A percentile compares a stretch with the other conserved stretches of the same genome.
phyloP scores from a whole-genome alignment of 92 coral and sea anemone species.

The Palythoa grandis region DNA sequence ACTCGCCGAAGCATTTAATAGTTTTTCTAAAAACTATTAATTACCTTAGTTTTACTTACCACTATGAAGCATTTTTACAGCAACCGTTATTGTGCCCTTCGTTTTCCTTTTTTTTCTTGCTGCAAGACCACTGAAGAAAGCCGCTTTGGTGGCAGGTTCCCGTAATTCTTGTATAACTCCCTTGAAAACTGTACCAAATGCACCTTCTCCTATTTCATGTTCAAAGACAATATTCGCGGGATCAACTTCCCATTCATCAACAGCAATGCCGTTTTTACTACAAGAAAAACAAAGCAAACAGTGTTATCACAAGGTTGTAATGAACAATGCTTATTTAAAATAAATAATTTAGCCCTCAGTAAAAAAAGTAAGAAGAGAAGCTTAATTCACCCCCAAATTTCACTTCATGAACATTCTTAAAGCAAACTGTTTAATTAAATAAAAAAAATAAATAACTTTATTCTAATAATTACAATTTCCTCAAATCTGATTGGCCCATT shows the following conservation, averaged over 20 bases:
- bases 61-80: conserved; percentile 34
- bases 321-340: background rate
- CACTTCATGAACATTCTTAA: no score
- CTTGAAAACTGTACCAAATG: conserved; percentile 41
- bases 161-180: conserved; percentile 14
- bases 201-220: conserved; percentile 38
- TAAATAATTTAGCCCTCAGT: no score
- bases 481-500: no score
- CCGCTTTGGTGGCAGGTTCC: conserved; percentile 36
- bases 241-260: conserved; percentile 43
- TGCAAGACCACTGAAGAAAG: conserved; percentile 23
- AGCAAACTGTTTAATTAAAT: no score
- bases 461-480: no score
- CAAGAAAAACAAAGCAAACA: background rate
- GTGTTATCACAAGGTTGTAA: background rate
- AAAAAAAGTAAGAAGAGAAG: no score
- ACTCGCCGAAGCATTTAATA: no score
- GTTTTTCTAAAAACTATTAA: no score
- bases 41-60: no score
- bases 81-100: conserved; percentile 13
- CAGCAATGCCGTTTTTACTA: conserved; percentile 11
- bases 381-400: no score
- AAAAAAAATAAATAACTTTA: no score
- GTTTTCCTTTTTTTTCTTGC: conserved; percentile 1
- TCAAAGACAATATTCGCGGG: conserved; percentile 11